A percentile compares a stretch with the other conserved stretches of the same genome.
Conservation (phyloP, 2,888 invertebrate genomes). For the Copidosoma aretas region DNA sequence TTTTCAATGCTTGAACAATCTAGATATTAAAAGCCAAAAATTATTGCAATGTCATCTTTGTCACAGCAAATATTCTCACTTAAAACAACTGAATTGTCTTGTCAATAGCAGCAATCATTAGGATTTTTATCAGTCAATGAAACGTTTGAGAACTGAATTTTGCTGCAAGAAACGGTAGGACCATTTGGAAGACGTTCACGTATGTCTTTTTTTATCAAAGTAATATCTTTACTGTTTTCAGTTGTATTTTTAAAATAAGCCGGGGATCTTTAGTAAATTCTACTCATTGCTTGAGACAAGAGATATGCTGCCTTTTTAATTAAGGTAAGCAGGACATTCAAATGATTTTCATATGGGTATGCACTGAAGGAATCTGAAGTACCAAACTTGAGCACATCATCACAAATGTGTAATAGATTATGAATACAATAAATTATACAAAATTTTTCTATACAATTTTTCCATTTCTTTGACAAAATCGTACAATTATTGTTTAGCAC, state of each 20-base stretch:
- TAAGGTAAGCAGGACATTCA: background rate
- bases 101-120: slow-evolving; percentile 15
- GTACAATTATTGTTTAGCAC: slow-evolving; percentile 42
- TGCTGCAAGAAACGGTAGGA: background rate
- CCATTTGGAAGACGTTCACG: background rate
- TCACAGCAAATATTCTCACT: slow-evolving; percentile 1
- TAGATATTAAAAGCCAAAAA: slow-evolving; percentile 1
- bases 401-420: slow-evolving; percentile 9
- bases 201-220: background rate
- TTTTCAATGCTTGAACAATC: background rate
- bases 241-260: background rate
- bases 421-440: slow-evolving; percentile 8
- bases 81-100: background rate
- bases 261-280: background rate
- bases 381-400: background rate
- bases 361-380: slow-evolving; percentile 13
- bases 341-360: slow-evolving; percentile 6
- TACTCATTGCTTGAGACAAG: slow-evolving; percentile 2
- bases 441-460: slow-evolving; percentile 6
- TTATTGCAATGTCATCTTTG: background rate
- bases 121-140: background rate
- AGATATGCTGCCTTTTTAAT: background rate
- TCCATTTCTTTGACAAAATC: slow-evolving; percentile 41
- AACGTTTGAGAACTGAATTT: background rate
- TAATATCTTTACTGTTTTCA: too few relatives aligned